Evolutionary conservation across 2,888 invertebrate genomes (phyloP).

Genomic region (Acanthopleura granulata): DNA sequence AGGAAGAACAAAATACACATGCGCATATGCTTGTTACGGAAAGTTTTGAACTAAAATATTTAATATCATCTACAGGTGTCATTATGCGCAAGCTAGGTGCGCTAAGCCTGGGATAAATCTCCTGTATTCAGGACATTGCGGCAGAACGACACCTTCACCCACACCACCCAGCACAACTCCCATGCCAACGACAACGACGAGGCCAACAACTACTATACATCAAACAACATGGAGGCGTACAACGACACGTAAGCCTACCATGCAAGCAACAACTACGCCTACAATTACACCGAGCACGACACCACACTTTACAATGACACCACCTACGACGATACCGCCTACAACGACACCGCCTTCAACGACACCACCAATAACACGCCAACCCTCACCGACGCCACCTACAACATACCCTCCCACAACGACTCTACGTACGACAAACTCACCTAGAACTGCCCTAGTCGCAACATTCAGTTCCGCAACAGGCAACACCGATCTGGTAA

Average conservation of each 20-base stretch:
- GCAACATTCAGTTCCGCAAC: too few species aligned
- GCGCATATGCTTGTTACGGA: too few species aligned
- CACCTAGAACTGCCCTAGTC: too few species aligned
- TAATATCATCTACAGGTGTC: neutral
- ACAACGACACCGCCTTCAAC: too few species aligned
- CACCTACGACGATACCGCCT: too few species aligned
- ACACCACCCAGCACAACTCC: neutral
- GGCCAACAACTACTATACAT: too few species aligned
- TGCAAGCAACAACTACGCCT: neutral
- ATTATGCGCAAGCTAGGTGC: conserved; percentile 5
- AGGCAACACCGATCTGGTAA: neutral
- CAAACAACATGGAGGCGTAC: neutral
- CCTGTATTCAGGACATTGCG: conserved; percentile 2
- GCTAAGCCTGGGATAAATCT: neutral
- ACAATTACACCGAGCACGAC: too few species aligned
- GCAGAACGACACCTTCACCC: neutral
- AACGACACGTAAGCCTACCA: neutral
- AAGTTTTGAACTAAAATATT: too few species aligned
- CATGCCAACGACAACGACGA: too few species aligned
- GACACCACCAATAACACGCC: neutral
- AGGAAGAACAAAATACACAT: too few species aligned
- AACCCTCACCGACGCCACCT: neutral
- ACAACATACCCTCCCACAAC: neutral
- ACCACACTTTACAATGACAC: too few species aligned
- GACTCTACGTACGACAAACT: neutral